Conservation (phyloP, 2,888 invertebrate species). For the Drosophila picticornis region DNA sequence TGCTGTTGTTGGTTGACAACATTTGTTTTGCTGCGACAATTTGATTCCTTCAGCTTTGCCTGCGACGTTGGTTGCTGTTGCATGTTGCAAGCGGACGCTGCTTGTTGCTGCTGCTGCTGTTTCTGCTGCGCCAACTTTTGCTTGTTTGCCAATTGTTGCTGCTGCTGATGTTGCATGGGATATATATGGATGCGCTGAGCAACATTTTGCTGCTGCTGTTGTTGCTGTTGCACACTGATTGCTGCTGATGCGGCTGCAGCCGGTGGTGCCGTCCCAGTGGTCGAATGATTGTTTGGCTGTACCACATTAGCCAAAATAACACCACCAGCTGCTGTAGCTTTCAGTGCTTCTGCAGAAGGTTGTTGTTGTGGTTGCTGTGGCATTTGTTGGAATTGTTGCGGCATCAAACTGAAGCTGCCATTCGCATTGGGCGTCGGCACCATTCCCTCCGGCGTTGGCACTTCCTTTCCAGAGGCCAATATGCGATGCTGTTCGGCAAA, state of each 20-base stretch:
- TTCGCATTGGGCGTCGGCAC: slow-evolving; percentile 84
- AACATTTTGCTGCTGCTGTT: slow-evolving; percentile 67
- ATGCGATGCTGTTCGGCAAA: slow-evolving; percentile 90
- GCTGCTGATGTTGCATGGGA: slow-evolving; percentile 83
- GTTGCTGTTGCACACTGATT: slow-evolving; percentile 81
- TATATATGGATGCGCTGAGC: slow-evolving; percentile 83
- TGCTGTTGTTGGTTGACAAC: slow-evolving; percentile 34
- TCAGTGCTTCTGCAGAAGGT: slow-evolving; percentile 51
- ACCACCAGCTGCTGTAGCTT: slow-evolving; percentile 31
- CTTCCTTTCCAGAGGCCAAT: slow-evolving; percentile 89
- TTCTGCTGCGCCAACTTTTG: slow-evolving; percentile 48
- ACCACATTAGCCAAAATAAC: slow-evolving; percentile 83
- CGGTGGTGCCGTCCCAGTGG: slow-evolving; percentile 61
- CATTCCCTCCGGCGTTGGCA: slow-evolving; percentile 86
- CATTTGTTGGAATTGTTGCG: slow-evolving; percentile 65
- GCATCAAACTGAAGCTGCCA: slow-evolving; percentile 74
- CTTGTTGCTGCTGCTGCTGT: slow-evolving; percentile 60
- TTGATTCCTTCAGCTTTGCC: slow-evolving; percentile 44
- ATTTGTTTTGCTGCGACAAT: slow-evolving; percentile 43
- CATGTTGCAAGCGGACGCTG: slow-evolving; percentile 47
- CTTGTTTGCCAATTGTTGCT: slow-evolving; percentile 46
- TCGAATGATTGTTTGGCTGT: slow-evolving; percentile 84
- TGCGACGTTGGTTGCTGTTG: slow-evolving; percentile 34
- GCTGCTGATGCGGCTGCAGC: slow-evolving; percentile 57
- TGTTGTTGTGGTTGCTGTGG: slow-evolving; percentile 54